phyloP scores from a whole-genome alignment of 64 coral and sea anemone genomes.

The Dendrophyllia cribrosa region DNA sequence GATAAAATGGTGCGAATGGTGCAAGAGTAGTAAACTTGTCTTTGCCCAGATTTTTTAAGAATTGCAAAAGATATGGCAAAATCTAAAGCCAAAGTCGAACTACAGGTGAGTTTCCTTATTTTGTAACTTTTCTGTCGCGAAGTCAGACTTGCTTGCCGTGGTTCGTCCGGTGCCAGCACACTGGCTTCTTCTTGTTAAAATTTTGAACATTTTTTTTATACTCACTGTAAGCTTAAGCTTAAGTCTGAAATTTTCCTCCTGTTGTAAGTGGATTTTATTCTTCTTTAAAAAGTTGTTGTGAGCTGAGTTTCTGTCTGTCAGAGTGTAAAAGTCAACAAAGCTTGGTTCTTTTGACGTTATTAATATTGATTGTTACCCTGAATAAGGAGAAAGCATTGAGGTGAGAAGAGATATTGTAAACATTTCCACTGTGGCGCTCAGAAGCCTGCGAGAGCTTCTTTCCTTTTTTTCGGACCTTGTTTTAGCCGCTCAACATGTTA shows the following conservation, averaged over 20 bases:
- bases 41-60: not conserved
- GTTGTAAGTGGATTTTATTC: not conserved
- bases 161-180: not conserved
- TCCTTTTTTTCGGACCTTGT: too few relatives aligned
- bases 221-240: not conserved
- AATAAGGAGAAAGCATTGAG: not conserved
- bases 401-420: constrained; percentile 14
- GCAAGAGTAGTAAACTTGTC: not conserved
- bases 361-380: not conserved
- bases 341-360: not conserved
- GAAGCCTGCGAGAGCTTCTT: not conserved
- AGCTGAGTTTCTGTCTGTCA: not conserved
- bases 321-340: not conserved
- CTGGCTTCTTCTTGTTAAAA: too few relatives aligned
- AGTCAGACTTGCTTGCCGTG: not conserved
- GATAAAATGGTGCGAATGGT: too few relatives aligned
- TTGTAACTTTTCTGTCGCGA: not conserved
- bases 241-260: not conserved
- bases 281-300: not conserved
- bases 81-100: constrained; percentile 30
- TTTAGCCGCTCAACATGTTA: too few relatives aligned
- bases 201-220: not conserved
- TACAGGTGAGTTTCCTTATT: constrained; percentile 2
- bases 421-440: not conserved
- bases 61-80: constrained; percentile 13